Conservation (phyloP, 2,113 vertebrate species). For the Syngnathoides biaculeatus region DNA sequence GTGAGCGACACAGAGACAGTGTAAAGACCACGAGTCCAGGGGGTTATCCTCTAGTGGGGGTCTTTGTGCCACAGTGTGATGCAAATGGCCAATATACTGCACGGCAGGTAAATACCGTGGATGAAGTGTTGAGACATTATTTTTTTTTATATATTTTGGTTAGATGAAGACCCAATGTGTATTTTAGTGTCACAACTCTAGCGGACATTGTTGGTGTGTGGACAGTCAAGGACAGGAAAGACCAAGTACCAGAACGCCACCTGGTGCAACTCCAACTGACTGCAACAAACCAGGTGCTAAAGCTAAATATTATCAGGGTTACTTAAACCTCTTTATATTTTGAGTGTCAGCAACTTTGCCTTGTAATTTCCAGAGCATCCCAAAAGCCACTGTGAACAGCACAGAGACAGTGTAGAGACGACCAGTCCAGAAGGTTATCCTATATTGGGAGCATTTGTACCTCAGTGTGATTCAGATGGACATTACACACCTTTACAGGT, state of each 20-base stretch:
- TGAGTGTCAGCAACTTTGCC: neutral
- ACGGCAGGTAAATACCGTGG: constrained; percentile 51
- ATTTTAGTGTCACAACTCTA: constrained; percentile 68
- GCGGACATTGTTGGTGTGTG: constrained; percentile 80
- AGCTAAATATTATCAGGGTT: neutral
- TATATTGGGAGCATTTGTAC: constrained; percentile 61
- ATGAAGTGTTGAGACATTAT: neutral
- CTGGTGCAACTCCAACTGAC: constrained; percentile 43
- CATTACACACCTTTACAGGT: constrained; percentile 72
- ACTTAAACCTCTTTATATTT: neutral
- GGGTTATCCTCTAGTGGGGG: constrained; percentile 28
- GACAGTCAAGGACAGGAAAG: constrained; percentile 67
- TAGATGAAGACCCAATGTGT: neutral
- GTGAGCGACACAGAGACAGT: constrained; percentile 70
- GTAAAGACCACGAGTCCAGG: constrained; percentile 33
- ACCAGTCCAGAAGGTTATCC: constrained; percentile 25
- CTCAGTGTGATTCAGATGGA: constrained; percentile 78
- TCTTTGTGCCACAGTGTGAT: constrained; percentile 77
- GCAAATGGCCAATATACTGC: constrained; percentile 73
- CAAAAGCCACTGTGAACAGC: constrained; percentile 72
- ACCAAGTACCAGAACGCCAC: constrained; percentile 61
- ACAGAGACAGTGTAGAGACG: constrained; percentile 63
- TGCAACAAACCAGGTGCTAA: constrained; percentile 71
- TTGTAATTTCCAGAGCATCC: constrained; percentile 41
- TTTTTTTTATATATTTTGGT: neutral